Conservation (phyloP, 2,888 invertebrate genomes). For the Vanessa cardui region DNA sequence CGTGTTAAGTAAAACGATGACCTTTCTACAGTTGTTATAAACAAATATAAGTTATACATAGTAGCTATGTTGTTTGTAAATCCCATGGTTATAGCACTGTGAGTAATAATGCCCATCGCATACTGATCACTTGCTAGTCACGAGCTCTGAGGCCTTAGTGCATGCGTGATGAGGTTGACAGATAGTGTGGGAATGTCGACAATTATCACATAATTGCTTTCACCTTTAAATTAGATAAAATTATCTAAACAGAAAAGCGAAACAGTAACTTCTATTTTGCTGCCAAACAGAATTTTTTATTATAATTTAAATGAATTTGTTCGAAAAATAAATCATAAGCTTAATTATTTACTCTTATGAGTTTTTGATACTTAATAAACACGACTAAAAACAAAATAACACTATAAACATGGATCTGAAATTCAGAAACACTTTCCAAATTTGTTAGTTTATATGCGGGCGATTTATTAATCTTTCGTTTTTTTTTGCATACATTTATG, state of each 20-base stretch:
- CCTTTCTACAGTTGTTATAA: conserved; percentile 5
- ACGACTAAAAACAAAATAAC: too few species aligned
- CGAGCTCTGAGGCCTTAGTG: conserved; percentile 56
- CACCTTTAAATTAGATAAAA: conserved; percentile 14
- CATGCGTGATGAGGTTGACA: conserved; percentile 53
- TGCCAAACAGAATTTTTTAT: not conserved
- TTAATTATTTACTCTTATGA: too few species aligned
- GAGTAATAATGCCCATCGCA: conserved; percentile 49
- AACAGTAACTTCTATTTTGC: not conserved
- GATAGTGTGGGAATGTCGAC: conserved; percentile 36
- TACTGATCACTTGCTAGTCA: conserved; percentile 58
- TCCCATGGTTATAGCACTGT: conserved; percentile 31
- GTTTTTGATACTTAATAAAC: too few species aligned
- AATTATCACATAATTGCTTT: conserved; percentile 30
- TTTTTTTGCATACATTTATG: conserved; percentile 1
- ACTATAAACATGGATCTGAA: too few species aligned
- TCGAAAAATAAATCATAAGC: too few species aligned
- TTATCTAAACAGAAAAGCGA: not conserved
- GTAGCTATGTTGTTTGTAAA: conserved; percentile 19
- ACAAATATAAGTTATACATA: conserved; percentile 3
- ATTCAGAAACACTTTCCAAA: too few species aligned
- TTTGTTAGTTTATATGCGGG: too few species aligned
- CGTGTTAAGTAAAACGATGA: not conserved
- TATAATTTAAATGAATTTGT: too few species aligned
- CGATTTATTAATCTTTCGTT: not conserved